Conservation (phyloP, 2,113 vertebrate genomes). For the Crotalus viridis region DNA sequence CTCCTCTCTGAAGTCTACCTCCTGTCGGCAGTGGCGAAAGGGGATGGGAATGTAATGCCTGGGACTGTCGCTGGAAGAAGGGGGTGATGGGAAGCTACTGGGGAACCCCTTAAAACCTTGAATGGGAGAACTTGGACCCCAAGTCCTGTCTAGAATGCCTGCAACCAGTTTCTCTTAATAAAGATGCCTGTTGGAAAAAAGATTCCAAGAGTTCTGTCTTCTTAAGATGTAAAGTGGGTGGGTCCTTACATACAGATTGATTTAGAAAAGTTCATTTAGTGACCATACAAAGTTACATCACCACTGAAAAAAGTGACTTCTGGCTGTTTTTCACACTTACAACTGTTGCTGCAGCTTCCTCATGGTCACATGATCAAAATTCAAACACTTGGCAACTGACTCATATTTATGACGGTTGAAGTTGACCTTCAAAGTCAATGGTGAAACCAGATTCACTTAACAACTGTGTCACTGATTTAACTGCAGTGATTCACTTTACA, state of each 20-base stretch:
- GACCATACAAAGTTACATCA: background rate
- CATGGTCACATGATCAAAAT: background rate
- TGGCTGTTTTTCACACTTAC: background rate
- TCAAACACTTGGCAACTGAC: background rate
- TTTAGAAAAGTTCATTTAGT: background rate
- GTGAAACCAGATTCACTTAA: background rate
- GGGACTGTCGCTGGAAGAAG: no score
- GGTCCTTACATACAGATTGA: background rate
- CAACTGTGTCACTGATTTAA: background rate
- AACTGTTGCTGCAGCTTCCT: background rate
- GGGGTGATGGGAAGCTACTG: no score
- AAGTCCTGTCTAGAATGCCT: no score
- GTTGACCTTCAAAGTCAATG: background rate
- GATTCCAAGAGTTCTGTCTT: no score
- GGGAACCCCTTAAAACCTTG: no score
- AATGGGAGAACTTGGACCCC: no score
- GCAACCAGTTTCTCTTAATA: no score
- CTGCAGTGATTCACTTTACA: background rate
- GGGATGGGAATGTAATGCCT: no score
- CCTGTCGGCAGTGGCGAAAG: no score
- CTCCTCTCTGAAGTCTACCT: no score
- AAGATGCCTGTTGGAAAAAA: no score
- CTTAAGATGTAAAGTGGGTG: no score
- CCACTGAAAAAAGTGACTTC: background rate
- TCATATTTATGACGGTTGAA: background rate